These are phyloP conservation scores for Cossypha dichroa DNA, from an alignment of 2,797 vertebrate genomes.

Conservation along the genomic window DNA sequence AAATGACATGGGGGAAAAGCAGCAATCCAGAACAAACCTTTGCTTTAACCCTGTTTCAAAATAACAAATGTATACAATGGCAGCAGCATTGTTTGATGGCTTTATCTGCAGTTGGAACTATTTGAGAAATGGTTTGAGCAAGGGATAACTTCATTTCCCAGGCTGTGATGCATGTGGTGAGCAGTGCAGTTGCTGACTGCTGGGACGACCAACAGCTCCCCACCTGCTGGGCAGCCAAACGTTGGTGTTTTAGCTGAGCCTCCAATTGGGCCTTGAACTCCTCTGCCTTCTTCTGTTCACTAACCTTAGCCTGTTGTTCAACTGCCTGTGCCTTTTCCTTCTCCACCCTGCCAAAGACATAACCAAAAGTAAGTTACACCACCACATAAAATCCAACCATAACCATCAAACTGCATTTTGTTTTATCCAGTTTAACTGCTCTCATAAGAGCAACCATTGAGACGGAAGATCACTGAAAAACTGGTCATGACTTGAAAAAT, in stretches of 20 bases:
- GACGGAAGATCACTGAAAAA: not conserved
- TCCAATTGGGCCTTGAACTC: constrained; percentile 89
- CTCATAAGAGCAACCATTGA: not conserved
- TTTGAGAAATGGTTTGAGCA: not conserved
- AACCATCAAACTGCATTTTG: not conserved
- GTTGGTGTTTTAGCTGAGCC: constrained; percentile 89
- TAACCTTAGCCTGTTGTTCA: constrained; percentile 93
- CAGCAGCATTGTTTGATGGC: not conserved
- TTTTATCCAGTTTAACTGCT: not conserved
- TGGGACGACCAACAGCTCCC: constrained; percentile 54
- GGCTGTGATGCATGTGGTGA: constrained; percentile 8
- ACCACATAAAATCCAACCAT: not conserved
- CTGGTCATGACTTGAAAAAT: not conserved
- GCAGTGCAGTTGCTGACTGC: constrained; percentile 53
- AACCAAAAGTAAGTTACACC: constrained; percentile 36
- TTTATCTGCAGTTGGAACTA: not conserved
- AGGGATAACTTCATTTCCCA: not conserved
- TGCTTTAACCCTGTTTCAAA: not conserved
- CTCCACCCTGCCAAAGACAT: constrained; percentile 86
- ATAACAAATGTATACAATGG: not conserved
- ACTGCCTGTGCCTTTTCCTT: constrained; percentile 96
- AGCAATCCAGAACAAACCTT: not conserved
- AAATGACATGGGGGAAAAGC: not conserved
- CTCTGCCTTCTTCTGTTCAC: constrained; percentile 86
- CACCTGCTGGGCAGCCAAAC: constrained; percentile 89